Percentiles rank a stretch among this genome's conserved stretches.
Conservation (phyloP, 2,797 vertebrate genomes). For the Smutsia gigantea region DNA sequence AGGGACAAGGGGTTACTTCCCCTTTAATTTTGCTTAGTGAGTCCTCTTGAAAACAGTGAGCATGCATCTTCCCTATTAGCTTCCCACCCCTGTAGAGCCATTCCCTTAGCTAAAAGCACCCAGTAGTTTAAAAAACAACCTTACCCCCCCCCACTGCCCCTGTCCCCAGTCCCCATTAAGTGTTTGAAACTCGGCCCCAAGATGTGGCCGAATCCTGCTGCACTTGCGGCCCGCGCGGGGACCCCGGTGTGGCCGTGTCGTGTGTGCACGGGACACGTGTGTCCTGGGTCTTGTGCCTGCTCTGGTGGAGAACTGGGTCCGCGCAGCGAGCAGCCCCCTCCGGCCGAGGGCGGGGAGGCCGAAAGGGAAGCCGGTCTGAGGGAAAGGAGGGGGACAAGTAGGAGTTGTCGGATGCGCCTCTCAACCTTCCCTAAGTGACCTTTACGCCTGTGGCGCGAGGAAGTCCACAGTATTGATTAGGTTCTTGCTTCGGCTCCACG, state of each 20-base stretch:
- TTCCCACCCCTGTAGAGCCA: not conserved
- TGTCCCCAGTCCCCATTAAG: not conserved
- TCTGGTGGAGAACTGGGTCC: not conserved
- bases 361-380: not conserved
- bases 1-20: not conserved
- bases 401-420: not conserved
- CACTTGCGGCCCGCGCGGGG: not conserved
- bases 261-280: not conserved
- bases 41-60: not conserved
- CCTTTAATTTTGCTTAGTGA: not conserved
- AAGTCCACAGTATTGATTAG: not conserved
- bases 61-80: not conserved
- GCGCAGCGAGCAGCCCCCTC: not conserved
- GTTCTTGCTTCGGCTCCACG: not conserved
- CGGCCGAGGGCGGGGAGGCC: not conserved
- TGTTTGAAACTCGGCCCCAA: not conserved
- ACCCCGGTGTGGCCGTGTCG: not conserved
- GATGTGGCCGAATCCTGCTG: not conserved
- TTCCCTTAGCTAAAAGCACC: not conserved
- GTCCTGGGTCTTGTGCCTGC: not conserved
- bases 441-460: not conserved
- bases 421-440: constrained; percentile 44
- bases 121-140: not conserved
- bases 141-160: rapidly evolving
- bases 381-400: not conserved